These are phyloP conservation scores for Chloroclystis v-ata DNA, from an alignment of 2,888 invertebrate genomes.

Conservation along the genomic window DNA sequence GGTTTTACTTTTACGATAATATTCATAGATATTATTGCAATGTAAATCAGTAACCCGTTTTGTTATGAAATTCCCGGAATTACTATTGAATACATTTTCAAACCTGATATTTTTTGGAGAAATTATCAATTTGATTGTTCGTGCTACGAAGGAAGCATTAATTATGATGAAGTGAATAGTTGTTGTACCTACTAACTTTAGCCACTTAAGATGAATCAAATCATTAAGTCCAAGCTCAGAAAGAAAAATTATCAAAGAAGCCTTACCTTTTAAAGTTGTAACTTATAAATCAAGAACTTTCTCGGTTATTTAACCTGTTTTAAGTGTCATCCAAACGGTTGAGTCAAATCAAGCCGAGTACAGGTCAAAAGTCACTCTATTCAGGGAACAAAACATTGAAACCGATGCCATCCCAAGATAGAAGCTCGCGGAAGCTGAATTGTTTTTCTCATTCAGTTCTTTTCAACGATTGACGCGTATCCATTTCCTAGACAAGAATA, in stretches of 20 bases:
- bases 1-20: too few relatives aligned
- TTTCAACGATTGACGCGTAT: slow-evolving; percentile 69
- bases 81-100: too few relatives aligned
- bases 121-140: too few relatives aligned
- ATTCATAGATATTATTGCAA: too few relatives aligned
- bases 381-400: slow-evolving; percentile 37
- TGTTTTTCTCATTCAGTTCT: slow-evolving; percentile 50
- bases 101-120: too few relatives aligned
- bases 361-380: slow-evolving; percentile 29
- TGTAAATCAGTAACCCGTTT: too few relatives aligned
- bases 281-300: too few relatives aligned
- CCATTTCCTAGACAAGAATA: slow-evolving; percentile 72
- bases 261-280: slow-evolving; percentile 1
- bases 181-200: too few relatives aligned
- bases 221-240: neutral
- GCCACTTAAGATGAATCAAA: too few relatives aligned
- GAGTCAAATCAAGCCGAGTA: slow-evolving; percentile 15
- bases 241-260: slow-evolving; percentile 1
- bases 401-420: slow-evolving; percentile 62
- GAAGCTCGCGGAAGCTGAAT: slow-evolving; percentile 55
- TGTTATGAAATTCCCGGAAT: too few relatives aligned
- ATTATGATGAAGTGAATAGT: too few relatives aligned
- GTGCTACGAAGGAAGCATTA: too few relatives aligned
- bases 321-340: slow-evolving; percentile 1
- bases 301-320: neutral